phyloP scores from a whole-genome alignment of 2,797 vertebrate species.

The Eremophila alpestris region DNA sequence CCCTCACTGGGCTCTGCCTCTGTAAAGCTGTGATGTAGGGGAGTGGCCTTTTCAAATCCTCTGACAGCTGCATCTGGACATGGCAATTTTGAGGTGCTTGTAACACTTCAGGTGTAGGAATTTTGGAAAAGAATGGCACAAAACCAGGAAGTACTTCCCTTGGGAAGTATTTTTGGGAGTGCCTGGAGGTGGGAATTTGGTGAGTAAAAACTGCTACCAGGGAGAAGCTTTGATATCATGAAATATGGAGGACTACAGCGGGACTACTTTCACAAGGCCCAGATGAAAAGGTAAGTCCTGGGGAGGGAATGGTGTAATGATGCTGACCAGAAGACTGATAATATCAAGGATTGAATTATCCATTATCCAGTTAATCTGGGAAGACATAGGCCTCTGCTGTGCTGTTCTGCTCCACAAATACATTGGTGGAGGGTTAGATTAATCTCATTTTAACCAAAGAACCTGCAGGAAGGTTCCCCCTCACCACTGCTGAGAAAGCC shows the following conservation, averaged over 20 bases:
- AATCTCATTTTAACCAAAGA: not conserved
- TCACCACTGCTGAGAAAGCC: not conserved
- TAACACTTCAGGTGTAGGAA: too few relatives aligned
- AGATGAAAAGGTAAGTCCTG: not conserved
- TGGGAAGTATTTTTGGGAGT: not conserved
- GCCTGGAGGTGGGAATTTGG: not conserved
- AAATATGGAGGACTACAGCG: not conserved
- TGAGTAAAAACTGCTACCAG: not conserved
- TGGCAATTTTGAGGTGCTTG: rapidly evolving
- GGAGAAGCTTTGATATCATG: not conserved
- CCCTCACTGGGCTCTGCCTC: too few relatives aligned
- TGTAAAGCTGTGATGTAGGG: not conserved
- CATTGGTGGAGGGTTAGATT: not conserved
- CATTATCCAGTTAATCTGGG: too few relatives aligned
- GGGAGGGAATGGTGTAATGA: not conserved
- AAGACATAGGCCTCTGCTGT: not conserved
- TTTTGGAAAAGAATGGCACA: not conserved
- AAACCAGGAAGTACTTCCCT: not conserved
- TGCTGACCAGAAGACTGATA: not conserved
- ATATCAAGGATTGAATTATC: not conserved
- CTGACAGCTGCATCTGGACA: not conserved
- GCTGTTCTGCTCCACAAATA: not conserved
- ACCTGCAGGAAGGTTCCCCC: not conserved
- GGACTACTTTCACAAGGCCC: not conserved
- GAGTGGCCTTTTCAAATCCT: not conserved